A percentile compares a stretch with the other conserved stretches of the same genome.
Evolutionary conservation across 2,888 invertebrate species (phyloP).

Genomic region (Mythimna albipuncta): DNA sequence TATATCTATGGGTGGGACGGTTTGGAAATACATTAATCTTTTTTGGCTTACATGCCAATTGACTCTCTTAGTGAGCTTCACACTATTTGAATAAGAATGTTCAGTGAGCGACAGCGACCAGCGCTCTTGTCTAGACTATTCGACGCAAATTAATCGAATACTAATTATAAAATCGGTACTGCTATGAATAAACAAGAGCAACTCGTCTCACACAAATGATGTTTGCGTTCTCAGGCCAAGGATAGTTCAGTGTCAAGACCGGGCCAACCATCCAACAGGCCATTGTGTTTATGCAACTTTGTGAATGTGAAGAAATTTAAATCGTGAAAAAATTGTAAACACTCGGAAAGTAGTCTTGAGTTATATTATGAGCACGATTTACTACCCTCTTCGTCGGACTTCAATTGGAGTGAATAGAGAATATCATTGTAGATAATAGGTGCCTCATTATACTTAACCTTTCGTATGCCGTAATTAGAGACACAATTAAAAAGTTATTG

Average conservation of each 20-base stretch:
- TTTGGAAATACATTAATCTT: conserved; percentile 1
- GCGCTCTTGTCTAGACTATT: conserved; percentile 7
- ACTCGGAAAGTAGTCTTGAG: neutral
- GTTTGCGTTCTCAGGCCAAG: conserved; percentile 19
- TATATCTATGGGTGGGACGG: too few species aligned
- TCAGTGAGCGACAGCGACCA: neutral
- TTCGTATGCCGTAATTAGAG: too few species aligned
- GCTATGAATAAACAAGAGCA: conserved; percentile 13
- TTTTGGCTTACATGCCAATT: neutral
- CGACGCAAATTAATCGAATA: neutral
- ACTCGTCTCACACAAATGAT: neutral
- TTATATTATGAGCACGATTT: neutral
- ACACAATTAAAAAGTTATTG: too few species aligned
- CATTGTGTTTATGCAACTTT: conserved; percentile 2
- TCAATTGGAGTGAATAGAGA: neutral
- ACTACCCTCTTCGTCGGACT: neutral
- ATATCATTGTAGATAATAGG: neutral
- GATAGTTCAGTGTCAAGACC: conserved; percentile 14
- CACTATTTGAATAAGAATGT: conserved; percentile 2
- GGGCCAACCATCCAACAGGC: neutral
- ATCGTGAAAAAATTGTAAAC: neutral
- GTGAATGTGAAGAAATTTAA: conserved; percentile 8
- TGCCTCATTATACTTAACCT: too few species aligned
- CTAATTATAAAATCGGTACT: conserved; percentile 3
- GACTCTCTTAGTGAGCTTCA: neutral